phyloP scores from a whole-genome alignment of 2,797 vertebrate species.

The Pseudochirops corinnae region DNA sequence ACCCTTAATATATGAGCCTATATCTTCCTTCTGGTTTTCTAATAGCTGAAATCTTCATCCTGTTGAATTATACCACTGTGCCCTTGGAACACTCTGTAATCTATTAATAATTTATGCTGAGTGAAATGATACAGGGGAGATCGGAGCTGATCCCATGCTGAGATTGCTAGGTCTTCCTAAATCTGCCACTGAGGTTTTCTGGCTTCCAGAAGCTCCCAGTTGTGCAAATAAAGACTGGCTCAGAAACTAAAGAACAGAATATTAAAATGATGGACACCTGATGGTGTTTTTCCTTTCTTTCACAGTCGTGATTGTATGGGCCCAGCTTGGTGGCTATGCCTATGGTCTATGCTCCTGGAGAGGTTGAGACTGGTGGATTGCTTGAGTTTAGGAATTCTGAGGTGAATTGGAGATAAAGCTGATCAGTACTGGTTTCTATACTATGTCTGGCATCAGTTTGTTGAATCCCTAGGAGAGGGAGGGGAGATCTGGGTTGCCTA shows the following conservation, averaged over 20 bases:
- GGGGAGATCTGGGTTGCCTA: background rate
- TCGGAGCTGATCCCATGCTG: constrained; percentile 45
- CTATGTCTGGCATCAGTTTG: background rate
- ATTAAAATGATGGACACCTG: background rate
- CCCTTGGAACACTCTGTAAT: constrained; percentile 79
- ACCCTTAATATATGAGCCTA: constrained; percentile 61
- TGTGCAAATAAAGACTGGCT: background rate
- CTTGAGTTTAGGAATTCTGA: background rate
- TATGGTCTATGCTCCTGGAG: background rate
- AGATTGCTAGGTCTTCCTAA: constrained; percentile 64
- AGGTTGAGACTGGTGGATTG: background rate
- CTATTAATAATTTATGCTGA: constrained; percentile 85
- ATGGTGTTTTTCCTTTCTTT: constrained; percentile 4
- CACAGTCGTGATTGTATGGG: background rate
- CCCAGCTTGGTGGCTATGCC: background rate
- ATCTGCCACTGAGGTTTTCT: constrained; percentile 55
- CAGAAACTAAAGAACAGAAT: background rate
- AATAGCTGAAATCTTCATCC: constrained; percentile 66
- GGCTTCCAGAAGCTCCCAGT: constrained; percentile 49
- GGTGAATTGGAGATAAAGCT: background rate
- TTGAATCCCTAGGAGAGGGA: background rate
- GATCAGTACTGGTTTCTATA: background rate
- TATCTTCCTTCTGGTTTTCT: constrained; percentile 68
- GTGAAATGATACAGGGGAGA: constrained; percentile 72
- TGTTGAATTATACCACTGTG: constrained; percentile 76